A percentile compares a stretch with the other conserved stretches of the same genome.
Evolutionary conservation across 2,113 vertebrate genomes (phyloP).

Genomic region (Microtus richardsoni): DNA sequence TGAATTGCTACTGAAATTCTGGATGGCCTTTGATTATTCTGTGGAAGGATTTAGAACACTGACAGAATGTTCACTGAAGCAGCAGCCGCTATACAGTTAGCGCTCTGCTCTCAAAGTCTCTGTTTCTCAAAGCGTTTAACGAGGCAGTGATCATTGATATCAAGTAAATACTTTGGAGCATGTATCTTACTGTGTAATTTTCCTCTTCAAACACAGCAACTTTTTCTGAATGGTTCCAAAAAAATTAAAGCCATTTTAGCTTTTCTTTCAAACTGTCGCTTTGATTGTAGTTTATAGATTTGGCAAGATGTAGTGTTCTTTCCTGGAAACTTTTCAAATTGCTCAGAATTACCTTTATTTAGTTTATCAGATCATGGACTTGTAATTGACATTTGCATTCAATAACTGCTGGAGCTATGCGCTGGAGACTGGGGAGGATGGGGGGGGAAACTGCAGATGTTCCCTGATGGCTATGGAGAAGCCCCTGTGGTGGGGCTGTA

Average conservation of each 20-base stretch:
- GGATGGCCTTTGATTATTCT: not conserved
- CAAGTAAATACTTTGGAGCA: not conserved
- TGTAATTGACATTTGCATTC: conserved; percentile 47
- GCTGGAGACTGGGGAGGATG: not conserved
- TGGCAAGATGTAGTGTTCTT: conserved; percentile 59
- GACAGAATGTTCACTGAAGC: not conserved
- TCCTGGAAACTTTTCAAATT: conserved; percentile 62
- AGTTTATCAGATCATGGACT: conserved; percentile 51
- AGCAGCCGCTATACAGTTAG: not conserved
- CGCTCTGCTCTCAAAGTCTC: not conserved
- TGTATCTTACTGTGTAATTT: not conserved
- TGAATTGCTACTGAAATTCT: not conserved
- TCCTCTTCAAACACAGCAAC: not conserved
- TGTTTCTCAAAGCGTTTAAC: conserved; percentile 6
- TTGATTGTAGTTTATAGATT: conserved; percentile 58
- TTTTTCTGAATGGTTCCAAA: conserved; percentile 19
- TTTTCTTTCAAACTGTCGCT: conserved; percentile 56
- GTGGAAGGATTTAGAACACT: not conserved
- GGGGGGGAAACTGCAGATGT: not conserved
- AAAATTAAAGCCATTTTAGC: conserved; percentile 17
- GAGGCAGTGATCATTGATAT: not conserved
- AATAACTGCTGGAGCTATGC: conserved; percentile 40
- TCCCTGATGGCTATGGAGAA: not conserved
- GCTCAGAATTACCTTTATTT: conserved; percentile 57
- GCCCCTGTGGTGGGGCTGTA: not conserved